Percentiles rank a stretch among this genome's conserved stretches.
These are phyloP conservation scores for Lithophane semibrunnea DNA, from an alignment of 2,888 invertebrate species.

Conservation along the genomic window DNA sequence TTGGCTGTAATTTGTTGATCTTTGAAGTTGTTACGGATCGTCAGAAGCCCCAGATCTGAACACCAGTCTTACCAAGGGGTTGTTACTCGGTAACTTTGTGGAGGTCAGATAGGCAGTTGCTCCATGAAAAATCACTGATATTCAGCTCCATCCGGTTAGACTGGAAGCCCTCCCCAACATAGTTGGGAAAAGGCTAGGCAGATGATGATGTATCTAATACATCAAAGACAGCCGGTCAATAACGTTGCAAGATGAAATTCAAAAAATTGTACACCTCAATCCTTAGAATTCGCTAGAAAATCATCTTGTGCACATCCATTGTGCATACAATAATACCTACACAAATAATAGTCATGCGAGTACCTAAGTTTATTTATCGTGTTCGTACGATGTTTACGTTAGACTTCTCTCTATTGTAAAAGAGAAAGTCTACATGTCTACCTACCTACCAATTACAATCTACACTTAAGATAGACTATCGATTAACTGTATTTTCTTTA, in stretches of 20 bases:
- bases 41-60: too few relatives aligned
- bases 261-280: neutral
- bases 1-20: too few relatives aligned
- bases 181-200: too few relatives aligned
- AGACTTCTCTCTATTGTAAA: conserved; percentile 39
- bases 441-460: conserved; percentile 41
- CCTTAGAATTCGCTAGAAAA: conserved; percentile 7
- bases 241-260: neutral
- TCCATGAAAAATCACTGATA: too few relatives aligned
- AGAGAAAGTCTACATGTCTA: conserved; percentile 55
- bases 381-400: conserved; percentile 40
- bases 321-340: conserved; percentile 19
- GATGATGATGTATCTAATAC: too few relatives aligned
- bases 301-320: neutral
- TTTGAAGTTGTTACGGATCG: too few relatives aligned
- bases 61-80: too few relatives aligned
- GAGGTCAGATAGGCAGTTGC: too few relatives aligned
- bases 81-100: too few relatives aligned
- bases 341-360: conserved; percentile 16
- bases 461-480: conserved; percentile 34
- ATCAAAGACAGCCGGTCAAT: neutral
- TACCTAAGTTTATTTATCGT: conserved; percentile 36
- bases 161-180: too few relatives aligned
- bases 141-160: too few relatives aligned
- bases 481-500: conserved; percentile 51